Base-by-base conservation (phyloP, 2,888 invertebrate genomes). In the Mycogona germanica region DNA sequence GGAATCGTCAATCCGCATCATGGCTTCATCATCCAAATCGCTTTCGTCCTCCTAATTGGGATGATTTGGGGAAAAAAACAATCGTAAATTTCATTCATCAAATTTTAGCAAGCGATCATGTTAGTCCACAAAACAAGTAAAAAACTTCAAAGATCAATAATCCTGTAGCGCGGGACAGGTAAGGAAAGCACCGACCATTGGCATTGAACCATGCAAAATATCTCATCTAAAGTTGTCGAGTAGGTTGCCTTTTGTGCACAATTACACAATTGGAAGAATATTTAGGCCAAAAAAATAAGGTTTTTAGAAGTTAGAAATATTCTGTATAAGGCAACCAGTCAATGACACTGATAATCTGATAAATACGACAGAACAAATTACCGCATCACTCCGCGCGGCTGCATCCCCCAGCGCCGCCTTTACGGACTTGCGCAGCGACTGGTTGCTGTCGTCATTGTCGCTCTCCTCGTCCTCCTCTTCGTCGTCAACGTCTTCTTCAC, bases 1-100 rank as follows among this genome's bases (percentile, higher is more conserved):
- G 0, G 84, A 82, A 59, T 78, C 76, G 62, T 88, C 82, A 1
- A 84, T 68, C 64, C 78, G 76, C 56, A 77, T 78, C 12, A 85
- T 87, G 66, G 86, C 83, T 57, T 79, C 80, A 62, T 87, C 86
- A 59, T 78, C 77, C 63, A 88, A 77, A 63, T 84, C 77, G 64
- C 84, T 82, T 2, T 84, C 76, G 65, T 86, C 82, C 29, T 85
- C 81, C 42, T 77, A 73, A 42, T 48, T 40, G n/a, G n/a, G n/a
- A n/a, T n/a, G n/a, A n/a, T n/a, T n/a, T n/a, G n/a, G n/a, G n/a
- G n/a, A n/a, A n/a, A 50, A 29, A 47, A 41, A 45, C n/a, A n/a
- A 26, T 32, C 19, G 25, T 57, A 32, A 32, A 41, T 9, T 41
- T 41, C 41, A 12, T 41, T 17, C 21, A 41, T 17, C 9, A 41